These are phyloP conservation scores for Neolamprologus sp. DNA, from an alignment of 2,113 vertebrate species.

Conservation along the genomic window DNA sequence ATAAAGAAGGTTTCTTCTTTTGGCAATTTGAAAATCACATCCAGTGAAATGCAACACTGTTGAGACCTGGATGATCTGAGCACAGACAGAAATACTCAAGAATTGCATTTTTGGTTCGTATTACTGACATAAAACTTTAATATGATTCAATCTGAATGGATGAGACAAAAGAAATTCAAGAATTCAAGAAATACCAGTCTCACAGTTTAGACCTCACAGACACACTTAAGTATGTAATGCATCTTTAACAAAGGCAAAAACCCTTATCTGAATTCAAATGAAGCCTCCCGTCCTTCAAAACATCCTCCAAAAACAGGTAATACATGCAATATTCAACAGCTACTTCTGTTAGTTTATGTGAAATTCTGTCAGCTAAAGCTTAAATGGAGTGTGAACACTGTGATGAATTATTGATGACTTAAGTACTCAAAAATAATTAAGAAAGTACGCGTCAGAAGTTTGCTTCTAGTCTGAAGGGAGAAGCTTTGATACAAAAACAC, in stretches of 20 bases:
- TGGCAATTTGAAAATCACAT: background rate
- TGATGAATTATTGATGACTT: slow-evolving; percentile 1
- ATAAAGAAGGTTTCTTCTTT: background rate
- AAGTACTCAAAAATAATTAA: background rate
- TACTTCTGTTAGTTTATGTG: background rate
- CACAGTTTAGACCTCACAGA: background rate
- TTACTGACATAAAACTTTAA: background rate
- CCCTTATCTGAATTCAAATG: background rate
- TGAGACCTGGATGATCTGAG: background rate
- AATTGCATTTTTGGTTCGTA: background rate
- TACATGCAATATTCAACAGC: background rate
- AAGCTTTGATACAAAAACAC: background rate
- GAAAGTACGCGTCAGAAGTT: background rate
- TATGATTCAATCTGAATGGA: background rate
- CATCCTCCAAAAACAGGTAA: background rate
- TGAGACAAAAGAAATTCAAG: background rate
- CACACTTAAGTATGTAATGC: background rate
- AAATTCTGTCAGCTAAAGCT: background rate
- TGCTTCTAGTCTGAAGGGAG: background rate
- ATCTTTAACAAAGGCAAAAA: background rate
- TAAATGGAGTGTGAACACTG: background rate
- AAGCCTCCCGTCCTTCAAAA: background rate
- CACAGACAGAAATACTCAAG: background rate
- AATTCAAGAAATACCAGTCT: background rate
- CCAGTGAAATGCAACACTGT: background rate